Percentiles rank a stretch among this genome's conserved stretches.
Evolutionary conservation across 2,113 vertebrate genomes (phyloP).

Genomic region (Rhipidura dahli): DNA sequence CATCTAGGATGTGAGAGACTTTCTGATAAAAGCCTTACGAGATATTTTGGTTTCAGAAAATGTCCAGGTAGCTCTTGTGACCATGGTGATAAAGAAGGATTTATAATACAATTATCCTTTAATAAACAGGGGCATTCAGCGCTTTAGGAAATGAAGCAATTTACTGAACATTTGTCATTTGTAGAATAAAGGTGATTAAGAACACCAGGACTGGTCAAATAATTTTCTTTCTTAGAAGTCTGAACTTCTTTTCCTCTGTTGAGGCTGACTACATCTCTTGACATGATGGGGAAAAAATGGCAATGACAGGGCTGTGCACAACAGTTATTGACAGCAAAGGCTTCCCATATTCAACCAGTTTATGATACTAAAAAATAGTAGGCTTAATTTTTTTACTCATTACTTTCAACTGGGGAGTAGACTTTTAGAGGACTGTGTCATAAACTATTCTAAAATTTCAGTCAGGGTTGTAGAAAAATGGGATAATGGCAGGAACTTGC

Average conservation of each 20-base stretch:
- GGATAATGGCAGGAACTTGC: background rate
- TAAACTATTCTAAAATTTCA: background rate
- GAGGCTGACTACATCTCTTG: background rate
- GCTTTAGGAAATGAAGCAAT: background rate
- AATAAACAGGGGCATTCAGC: slow-evolving; percentile 4
- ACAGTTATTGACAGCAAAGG: background rate
- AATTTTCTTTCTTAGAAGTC: slow-evolving; percentile 7
- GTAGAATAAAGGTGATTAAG: slow-evolving; percentile 62
- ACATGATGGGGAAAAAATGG: background rate
- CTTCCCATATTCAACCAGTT: background rate
- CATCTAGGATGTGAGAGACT: background rate
- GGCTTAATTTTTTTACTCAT: background rate
- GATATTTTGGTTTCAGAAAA: background rate
- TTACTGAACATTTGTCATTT: background rate
- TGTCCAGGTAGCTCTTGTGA: background rate
- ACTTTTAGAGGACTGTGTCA: background rate
- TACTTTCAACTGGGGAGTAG: background rate
- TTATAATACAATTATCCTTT: background rate
- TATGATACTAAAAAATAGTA: background rate
- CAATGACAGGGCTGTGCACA: background rate
- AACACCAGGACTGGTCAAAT: slow-evolving; percentile 43
- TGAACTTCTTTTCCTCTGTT: background rate
- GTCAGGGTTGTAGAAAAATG: background rate
- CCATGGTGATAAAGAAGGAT: background rate
- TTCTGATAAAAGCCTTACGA: background rate